Evolutionary conservation across 2,888 invertebrate genomes (phyloP).

Genomic region (Lutraria lutraria): DNA sequence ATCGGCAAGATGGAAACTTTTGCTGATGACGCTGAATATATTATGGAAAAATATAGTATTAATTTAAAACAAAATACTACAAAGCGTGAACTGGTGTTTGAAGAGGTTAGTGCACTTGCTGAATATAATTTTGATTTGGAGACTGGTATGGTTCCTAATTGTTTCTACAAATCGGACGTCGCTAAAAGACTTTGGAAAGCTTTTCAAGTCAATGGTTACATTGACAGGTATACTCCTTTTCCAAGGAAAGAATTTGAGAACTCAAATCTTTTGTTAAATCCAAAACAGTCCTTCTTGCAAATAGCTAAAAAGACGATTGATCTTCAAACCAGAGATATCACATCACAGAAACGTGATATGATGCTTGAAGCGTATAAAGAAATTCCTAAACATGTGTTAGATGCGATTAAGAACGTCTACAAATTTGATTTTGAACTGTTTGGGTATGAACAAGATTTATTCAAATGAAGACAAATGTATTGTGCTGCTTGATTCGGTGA

Average conservation of each 20-base stretch:
- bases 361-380: conserved; percentile 58
- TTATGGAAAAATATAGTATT: conserved; percentile 56
- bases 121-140: conserved; percentile 62
- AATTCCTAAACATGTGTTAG: conserved; percentile 39
- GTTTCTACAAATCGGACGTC: conserved; percentile 49
- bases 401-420: conserved; percentile 47
- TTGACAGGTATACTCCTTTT: conserved; percentile 36
- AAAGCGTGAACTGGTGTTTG: neutral
- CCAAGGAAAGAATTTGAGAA: conserved; percentile 23
- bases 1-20: conserved; percentile 70
- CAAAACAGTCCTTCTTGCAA: conserved; percentile 14
- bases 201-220: conserved; percentile 67
- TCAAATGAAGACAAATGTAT: neutral
- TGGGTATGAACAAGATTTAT: conserved; percentile 48
- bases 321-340: conserved; percentile 17
- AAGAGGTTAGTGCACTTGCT: conserved; percentile 56
- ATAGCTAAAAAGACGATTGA: neutral
- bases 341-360: conserved; percentile 33
- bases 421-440: conserved; percentile 69
- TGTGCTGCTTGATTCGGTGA: too few relatives aligned
- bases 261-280: neutral
- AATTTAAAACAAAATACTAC: conserved; percentile 4
- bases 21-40: conserved; percentile 38
- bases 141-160: conserved; percentile 27
- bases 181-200: conserved; percentile 58